A percentile compares a stretch with the other conserved stretches of the same genome.
Conservation (phyloP, 2,797 vertebrate species). For the Acestrorhynchus altus region DNA sequence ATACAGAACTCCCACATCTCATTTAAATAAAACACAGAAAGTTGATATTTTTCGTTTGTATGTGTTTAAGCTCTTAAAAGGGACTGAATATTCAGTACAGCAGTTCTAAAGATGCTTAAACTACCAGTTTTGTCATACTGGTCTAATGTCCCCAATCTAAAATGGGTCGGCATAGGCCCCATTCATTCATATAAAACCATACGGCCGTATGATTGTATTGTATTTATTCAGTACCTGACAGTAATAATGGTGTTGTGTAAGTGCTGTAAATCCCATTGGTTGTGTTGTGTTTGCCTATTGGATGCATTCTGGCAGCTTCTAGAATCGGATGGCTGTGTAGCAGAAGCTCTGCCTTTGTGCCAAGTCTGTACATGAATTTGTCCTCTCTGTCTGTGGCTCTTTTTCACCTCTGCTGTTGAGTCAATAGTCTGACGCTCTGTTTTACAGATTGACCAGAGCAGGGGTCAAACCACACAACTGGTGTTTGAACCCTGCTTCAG, state of each 20-base stretch:
- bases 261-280: background rate
- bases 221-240: background rate
- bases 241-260: background rate
- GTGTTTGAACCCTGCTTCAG: background rate
- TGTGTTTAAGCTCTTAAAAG: background rate
- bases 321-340: too few relatives aligned
- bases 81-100: too few relatives aligned
- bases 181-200: too few relatives aligned
- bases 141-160: too few relatives aligned
- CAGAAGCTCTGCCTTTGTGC: background rate
- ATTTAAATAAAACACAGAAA: too few relatives aligned
- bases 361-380: background rate
- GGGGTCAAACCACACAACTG: background rate
- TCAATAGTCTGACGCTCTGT: conserved; percentile 8
- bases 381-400: background rate
- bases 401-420: conserved; percentile 29
- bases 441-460: background rate
- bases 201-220: background rate
- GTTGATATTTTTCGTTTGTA: too few relatives aligned
- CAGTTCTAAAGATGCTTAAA: too few relatives aligned
- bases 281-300: background rate
- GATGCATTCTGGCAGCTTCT: conserved; percentile 8
- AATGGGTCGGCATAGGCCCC: too few relatives aligned
- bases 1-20: too few relatives aligned
- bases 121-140: too few relatives aligned